phyloP scores from a whole-genome alignment of 2,113 vertebrate species.

The Balaeniceps rex region DNA sequence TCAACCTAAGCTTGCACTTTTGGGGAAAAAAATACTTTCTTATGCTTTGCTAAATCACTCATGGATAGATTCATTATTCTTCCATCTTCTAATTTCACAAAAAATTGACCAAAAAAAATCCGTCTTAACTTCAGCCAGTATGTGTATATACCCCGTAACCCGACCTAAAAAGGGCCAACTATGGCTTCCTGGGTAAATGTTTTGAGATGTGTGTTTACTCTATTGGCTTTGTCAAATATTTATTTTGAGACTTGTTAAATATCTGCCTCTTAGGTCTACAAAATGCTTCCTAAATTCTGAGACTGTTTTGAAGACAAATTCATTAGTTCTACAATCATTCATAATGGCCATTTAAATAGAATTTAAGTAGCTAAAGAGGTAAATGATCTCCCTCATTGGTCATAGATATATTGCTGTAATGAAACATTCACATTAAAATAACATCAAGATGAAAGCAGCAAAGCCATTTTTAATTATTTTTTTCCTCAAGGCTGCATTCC shows the following conservation, averaged over 20 bases:
- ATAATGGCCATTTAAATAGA: slow-evolving; percentile 18
- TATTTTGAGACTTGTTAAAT: not conserved
- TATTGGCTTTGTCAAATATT: not conserved
- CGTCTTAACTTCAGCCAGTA: not conserved
- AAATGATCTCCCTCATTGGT: not conserved
- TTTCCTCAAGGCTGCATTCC: not conserved
- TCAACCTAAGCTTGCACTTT: not conserved
- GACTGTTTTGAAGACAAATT: not conserved
- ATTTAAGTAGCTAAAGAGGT: not conserved
- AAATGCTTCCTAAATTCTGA: not conserved
- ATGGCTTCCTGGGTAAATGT: not conserved
- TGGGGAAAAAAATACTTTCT: not conserved
- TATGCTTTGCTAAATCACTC: not conserved
- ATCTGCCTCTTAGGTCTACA: not conserved
- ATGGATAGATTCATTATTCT: not conserved
- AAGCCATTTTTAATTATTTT: not conserved
- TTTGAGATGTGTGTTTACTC: not conserved
- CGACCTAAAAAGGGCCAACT: not conserved
- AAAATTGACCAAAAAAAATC: not conserved
- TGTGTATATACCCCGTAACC: not conserved
- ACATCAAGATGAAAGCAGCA: not conserved
- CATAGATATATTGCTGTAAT: not conserved
- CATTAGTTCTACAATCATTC: not conserved
- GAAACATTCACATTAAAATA: not conserved
- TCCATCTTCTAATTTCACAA: not conserved